Evolutionary conservation across 2,888 invertebrate species (phyloP), one percentile per base, ranked within the genome.

Genomic region (Machimus atricapillus): DNA sequence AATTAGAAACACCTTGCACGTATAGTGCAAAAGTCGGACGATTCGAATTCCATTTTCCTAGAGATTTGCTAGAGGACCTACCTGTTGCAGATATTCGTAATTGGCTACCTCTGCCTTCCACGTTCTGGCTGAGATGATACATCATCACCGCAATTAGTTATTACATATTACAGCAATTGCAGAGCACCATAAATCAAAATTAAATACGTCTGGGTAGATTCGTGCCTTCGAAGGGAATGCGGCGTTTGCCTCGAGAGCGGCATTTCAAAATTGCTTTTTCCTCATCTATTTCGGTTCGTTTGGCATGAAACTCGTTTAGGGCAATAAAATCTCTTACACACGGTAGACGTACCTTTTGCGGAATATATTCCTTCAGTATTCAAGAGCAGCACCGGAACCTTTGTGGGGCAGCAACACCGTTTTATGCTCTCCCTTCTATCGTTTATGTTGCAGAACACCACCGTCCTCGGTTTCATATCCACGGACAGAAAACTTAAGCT

Each of bases 311-410:
- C 56, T 82, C 34, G 58, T 82, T 43, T 46, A 23, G 40, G 82
- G 82, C 37, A 82, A 82, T 82, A 82, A 82, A 82, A 82, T 82
- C 37, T 58, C 82, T 82, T 82, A n/a, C 37, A 82, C 58, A 82
- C 19, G 52, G 56, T 14, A 16, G 43, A 52, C 34, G 31, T 81
- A 56, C 56, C 56, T 56, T 46, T 81, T 34, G 40, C 16, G 12
- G 66, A 66, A 78, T 40, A 78, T 40, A n/a, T 78, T 40, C 7
- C 78, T 78, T 23, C 78, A 14, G 23, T 43, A 78, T 78, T 40
- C 78, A 78, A 23, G 19, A 78, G 19, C 34, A 74, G 12, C 27
- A 74, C 34, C n/a, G 76, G 76, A 76, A 27, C n/a, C 76, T 76
- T 6, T 76, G 37, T 37, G 34, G 34, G 76, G 76, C 37, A 14